These are phyloP conservation scores for Philhelius pedissequus DNA, from an alignment of 2,888 invertebrate genomes.

Conservation along the genomic window DNA sequence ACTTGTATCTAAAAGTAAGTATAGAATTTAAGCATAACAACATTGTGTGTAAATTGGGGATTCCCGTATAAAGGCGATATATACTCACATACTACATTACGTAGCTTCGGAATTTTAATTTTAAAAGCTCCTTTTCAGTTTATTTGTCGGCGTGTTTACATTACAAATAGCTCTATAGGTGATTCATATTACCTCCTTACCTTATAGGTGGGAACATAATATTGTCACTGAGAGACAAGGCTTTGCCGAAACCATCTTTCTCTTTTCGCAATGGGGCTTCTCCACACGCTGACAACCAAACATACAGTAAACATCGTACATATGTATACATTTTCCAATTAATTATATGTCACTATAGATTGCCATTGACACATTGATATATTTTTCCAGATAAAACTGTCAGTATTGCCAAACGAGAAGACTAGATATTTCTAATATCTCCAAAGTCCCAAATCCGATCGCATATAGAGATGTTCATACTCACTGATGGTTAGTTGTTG, in stretches of 20 bases:
- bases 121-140: too few relatives aligned
- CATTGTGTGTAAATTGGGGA: too few relatives aligned
- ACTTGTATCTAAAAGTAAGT: too few relatives aligned
- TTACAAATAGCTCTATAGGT: too few relatives aligned
- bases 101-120: too few relatives aligned
- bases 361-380: constrained; percentile 57
- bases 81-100: too few relatives aligned
- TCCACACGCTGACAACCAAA: not conserved
- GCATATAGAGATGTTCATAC: constrained; percentile 18
- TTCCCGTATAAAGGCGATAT: too few relatives aligned
- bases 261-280: not conserved
- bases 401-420: constrained; percentile 32
- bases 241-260: not conserved
- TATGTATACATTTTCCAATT: constrained; percentile 44
- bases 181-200: too few relatives aligned
- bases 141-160: too few relatives aligned
- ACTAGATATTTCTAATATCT: not conserved
- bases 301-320: not conserved
- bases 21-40: too few relatives aligned
- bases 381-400: constrained; percentile 57
- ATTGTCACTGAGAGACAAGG: not conserved
- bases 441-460: constrained; percentile 8
- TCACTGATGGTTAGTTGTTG: not conserved
- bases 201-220: too few relatives aligned
- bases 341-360: constrained; percentile 57